Percentiles rank a stretch among this genome's conserved stretches.
phyloP scores from a whole-genome alignment of 2,888 invertebrate species.

The Tachina grossa region DNA sequence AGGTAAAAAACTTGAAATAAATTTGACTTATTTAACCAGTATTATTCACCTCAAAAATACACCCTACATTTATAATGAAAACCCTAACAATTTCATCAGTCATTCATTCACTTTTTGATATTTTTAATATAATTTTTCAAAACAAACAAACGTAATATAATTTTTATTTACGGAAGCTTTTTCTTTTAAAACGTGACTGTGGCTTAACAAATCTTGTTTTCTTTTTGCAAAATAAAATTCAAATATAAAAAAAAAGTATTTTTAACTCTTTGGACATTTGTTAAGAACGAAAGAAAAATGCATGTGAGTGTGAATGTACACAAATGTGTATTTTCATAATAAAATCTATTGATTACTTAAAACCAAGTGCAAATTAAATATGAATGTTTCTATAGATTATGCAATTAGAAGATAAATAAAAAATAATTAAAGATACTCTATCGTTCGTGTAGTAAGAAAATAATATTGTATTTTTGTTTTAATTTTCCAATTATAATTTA shows the following conservation, averaged over 20 bases:
- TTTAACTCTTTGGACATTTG: conserved; percentile 6
- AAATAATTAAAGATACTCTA: conserved; percentile 35
- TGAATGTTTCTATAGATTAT: conserved; percentile 18
- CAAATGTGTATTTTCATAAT: not conserved
- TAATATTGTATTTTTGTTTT: conserved; percentile 6
- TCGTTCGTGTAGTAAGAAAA: conserved; percentile 11
- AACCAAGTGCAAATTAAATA: conserved; percentile 49
- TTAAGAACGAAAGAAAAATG: not conserved
- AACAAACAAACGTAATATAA: not conserved
- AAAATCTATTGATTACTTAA: not conserved
- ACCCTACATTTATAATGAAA: too few relatives aligned
- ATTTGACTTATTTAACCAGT: too few relatives aligned
- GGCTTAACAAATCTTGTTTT: not conserved
- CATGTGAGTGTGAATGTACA: too few relatives aligned
- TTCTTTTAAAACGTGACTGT: conserved; percentile 26
- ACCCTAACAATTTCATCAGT: conserved; percentile 1
- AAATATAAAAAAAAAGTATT: conserved; percentile 2
- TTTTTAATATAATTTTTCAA: conserved; percentile 17
- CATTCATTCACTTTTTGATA: conserved; percentile 43
- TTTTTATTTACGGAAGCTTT: conserved; percentile 53
- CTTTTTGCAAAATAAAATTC: not conserved
- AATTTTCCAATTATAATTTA: conserved; percentile 39
- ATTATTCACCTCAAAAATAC: too few relatives aligned
- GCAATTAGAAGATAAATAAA: conserved; percentile 23
- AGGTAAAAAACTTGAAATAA: too few relatives aligned